Base-by-base conservation (phyloP, 2,888 invertebrate species). In the Nymphalis c-album region DNA sequence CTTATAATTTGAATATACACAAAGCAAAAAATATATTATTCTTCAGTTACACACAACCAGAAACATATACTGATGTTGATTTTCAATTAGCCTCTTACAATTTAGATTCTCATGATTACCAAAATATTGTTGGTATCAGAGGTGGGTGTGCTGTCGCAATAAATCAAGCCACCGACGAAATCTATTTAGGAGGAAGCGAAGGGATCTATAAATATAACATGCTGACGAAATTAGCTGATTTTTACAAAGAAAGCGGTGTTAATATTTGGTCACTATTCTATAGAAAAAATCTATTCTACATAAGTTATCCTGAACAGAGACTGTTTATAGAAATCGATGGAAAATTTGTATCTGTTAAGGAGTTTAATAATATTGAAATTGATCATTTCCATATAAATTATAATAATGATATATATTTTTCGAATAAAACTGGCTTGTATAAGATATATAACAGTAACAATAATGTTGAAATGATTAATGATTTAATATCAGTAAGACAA, bases 191-290 rank as follows among this genome's bases (percentile, higher is more conserved):
- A n/a, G 88, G 89, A 0, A 85, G 79, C 22, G 84, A 87, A 18
- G 89, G 88, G 0, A 89, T 89, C 13, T 88, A 84, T 65, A 87
- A 83, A 78, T 88, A 81, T 13, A 87, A 88, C 31, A 78, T 84
- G 80, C 60, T 78, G 0, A 87, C 86, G 0, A 83, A 80, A 74
- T 60, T 85, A 70, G 85, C 86, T 0, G 85, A 88, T 66, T 78
- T 76, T 31, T 87, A 85, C 62, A 84, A 78, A 71, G 85, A 87
- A 70, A 81, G 80, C 63, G 82, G 83, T 0, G 83, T 76, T 17
- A 88, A 89, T 40, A 79, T 89, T 6, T 88, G 88, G 88, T 79
- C 83, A 0, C 47, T 89, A 2, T 87, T 85, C 48, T 81, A 77
- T 48, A 84, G 79, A 51, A 79, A 76, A 20, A 86, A 86, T 55